Evolutionary conservation across 2,888 invertebrate species (phyloP), one percentile per base, ranked within the genome.

Genomic region (Lapara coniferarum): DNA sequence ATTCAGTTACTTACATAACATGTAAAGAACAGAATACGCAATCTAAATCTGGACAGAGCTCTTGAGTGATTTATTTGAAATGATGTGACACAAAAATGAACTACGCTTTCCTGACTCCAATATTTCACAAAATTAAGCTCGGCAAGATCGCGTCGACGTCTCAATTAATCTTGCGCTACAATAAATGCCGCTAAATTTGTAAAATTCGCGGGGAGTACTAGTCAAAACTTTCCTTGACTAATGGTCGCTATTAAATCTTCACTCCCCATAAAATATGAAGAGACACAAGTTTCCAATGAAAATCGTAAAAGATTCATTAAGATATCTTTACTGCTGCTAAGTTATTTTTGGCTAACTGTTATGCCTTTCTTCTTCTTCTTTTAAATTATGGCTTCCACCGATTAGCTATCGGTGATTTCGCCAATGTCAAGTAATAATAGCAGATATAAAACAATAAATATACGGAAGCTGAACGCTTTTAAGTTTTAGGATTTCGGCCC

Each of bases 101-200:
- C 57, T 57, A 59, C 58, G 44, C 57, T 71, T 71, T 71, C 70
- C 71, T 57, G 71, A 71, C 71, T 75, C 75, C 59, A 73, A 76
- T 72, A 77, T 81, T 79, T 75, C 71, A 69, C 73, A 30, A 72
- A 74, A 75, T 75, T 72, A 75, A 72, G 71, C 69, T 66, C 68
- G 66, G 52, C 68, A 59, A 71, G 70, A 71, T 72, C 70, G 74
- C 73, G 51, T 52, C 51, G 69, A 72, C 70, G 73, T 75, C 75
- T 77, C 79, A 78, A 85, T 85, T 83, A 80, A 83, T 82, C 82
- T 82, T 81, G 78, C 75, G 80, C 78, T 78, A 78, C 79, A 78
- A 82, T 81, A 78, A 84, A 81, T 77, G 80, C 77, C 79, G 74
- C 74, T 74, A 72, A 81, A 83, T 81, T 83, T 79, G 78, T 80